These are phyloP conservation scores for Hozukius guyotensis DNA, from an alignment of 2,797 vertebrate genomes.

Conservation along the genomic window DNA sequence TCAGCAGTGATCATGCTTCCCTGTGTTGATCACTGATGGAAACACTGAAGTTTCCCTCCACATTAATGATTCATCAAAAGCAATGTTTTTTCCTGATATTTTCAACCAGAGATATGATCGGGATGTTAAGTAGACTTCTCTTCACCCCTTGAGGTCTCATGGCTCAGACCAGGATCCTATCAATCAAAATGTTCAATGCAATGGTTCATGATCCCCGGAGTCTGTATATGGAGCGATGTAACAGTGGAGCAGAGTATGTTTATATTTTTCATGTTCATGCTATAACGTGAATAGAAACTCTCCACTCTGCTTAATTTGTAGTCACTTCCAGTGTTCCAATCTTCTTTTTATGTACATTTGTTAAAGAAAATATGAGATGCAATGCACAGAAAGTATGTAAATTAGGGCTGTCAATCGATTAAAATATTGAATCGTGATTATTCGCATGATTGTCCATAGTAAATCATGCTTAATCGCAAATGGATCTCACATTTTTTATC, in stretches of 20 bases:
- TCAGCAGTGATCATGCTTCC: slow-evolving; percentile 3
- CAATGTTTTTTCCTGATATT: not conserved
- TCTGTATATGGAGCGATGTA: not conserved
- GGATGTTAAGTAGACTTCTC: slow-evolving; percentile 3
- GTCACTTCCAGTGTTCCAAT: not conserved
- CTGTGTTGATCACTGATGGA: slow-evolving; percentile 18
- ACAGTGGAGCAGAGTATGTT: slow-evolving; percentile 1
- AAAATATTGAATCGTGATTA: no score
- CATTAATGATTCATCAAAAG: slow-evolving; percentile 2
- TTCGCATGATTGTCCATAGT: no score
- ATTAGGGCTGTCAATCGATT: not conserved
- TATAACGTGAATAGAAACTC: not conserved
- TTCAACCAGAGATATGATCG: not conserved
- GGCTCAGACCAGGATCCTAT: slow-evolving; percentile 4
- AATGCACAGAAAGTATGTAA: not conserved
- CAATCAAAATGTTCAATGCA: slow-evolving; percentile 19
- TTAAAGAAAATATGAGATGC: not conserved
- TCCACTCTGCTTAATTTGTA: not conserved
- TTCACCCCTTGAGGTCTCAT: not conserved
- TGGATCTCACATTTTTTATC: no score
- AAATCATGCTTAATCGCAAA: no score
- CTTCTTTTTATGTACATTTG: not conserved
- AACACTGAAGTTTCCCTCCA: not conserved
- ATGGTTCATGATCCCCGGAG: not conserved
- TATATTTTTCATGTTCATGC: not conserved